phyloP scores from a whole-genome alignment of 1,140 invertebrate species.

The Parasteatoda tepidariorum region DNA sequence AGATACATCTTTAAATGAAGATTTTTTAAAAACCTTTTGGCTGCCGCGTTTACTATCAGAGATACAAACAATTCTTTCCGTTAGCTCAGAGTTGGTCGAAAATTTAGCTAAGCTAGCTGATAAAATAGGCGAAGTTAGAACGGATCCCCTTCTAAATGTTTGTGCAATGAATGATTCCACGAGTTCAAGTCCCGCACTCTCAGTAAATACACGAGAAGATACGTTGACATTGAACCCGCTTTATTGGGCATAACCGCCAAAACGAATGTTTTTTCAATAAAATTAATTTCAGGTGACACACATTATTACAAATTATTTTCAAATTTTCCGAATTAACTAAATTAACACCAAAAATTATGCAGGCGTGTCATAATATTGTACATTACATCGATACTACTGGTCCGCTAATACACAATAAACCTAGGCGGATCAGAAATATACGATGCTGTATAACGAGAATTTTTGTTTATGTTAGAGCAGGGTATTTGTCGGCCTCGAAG shows the following conservation, averaged over 20 bases:
- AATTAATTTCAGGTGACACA: background rate
- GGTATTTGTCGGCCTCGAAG: too few species aligned
- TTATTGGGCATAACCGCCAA: background rate
- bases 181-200: background rate
- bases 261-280: background rate
- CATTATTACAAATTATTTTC: background rate
- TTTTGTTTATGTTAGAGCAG: constrained; percentile 60
- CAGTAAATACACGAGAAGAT: background rate
- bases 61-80: constrained; percentile 18
- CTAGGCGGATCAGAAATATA: constrained; percentile 26
- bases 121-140: constrained; percentile 18
- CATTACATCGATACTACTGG: constrained; percentile 47
- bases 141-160: background rate
- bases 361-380: constrained; percentile 11
- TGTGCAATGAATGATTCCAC: too few species aligned
- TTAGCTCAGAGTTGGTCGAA: background rate
- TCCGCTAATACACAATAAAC: constrained; percentile 15
- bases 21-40: constrained; percentile 8
- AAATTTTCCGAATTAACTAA: constrained; percentile 13
- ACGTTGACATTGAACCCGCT: background rate
- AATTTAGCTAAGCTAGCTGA: constrained; percentile 17
- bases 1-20: background rate
- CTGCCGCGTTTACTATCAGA: constrained; percentile 1
- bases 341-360: background rate
- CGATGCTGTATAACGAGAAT: constrained; percentile 61